Conservation (phyloP, 2,888 invertebrate genomes). For the Sminthurinus aureus region DNA sequence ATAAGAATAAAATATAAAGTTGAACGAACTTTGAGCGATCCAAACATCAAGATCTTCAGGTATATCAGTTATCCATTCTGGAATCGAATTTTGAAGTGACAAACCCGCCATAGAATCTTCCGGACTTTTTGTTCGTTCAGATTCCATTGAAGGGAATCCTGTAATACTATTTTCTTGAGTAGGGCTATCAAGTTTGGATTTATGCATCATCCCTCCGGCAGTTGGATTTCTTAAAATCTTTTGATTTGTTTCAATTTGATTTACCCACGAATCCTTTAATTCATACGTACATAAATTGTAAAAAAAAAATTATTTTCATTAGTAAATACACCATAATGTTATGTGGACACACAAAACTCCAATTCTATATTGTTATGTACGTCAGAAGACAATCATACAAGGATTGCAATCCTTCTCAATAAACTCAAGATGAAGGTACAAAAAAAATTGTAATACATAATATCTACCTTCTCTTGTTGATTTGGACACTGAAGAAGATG, state of each 20-base stretch:
- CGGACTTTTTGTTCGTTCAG: slow-evolving; percentile 60
- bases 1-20: too few relatives aligned
- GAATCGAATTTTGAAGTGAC: slow-evolving; percentile 50
- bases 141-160: slow-evolving; percentile 62
- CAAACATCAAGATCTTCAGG: slow-evolving; percentile 94
- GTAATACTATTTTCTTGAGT: slow-evolving; percentile 66
- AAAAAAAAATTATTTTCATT: not conserved
- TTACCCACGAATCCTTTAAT: slow-evolving; percentile 57
- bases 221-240: slow-evolving; percentile 58
- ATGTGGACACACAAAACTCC: not conserved
- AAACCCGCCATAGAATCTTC: slow-evolving; percentile 54
- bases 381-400: too few relatives aligned
- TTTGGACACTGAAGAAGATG: slow-evolving; percentile 59
- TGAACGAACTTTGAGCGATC: slow-evolving; percentile 76
- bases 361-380: not conserved
- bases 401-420: too few relatives aligned
- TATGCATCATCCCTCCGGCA: slow-evolving; percentile 39
- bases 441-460: slow-evolving; percentile 9
- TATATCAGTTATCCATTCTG: slow-evolving; percentile 90
- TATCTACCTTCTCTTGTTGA: slow-evolving; percentile 57
- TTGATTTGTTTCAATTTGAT: slow-evolving; percentile 56
- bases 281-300: not conserved
- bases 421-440: not conserved
- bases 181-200: slow-evolving; percentile 59
- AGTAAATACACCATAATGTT: not conserved